Evolutionary conservation across 92 coral and sea anemone species (phyloP), one percentile per base, ranked within the genome.

Genomic region (Bergia sp.): DNA sequence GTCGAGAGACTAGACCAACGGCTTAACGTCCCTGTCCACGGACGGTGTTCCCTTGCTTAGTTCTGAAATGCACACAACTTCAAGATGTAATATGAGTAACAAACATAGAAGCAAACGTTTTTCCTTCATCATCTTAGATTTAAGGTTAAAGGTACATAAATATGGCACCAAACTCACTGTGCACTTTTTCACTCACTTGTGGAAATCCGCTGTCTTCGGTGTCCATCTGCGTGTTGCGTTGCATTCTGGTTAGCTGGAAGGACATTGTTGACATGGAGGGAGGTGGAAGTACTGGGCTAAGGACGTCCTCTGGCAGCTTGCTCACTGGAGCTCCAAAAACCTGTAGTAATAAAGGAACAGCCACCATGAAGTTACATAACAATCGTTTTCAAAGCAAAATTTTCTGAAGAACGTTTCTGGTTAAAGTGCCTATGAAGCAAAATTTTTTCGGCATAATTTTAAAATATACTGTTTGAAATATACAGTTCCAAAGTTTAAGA

Each of bases 241-340:
- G 95, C 55, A 90, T 90, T 61, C 93, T 94, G 38, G 96, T 93
- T 55, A 97, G 82, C 78, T 96, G 97, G 90, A 94, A 97, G 38
- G 97, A 79, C 23, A 97, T 84, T 71, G 96, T 89, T 58, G 98
- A 93, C 87, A 93, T 91, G 42, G 96, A 93, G 50, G 99, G 99
- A 1, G 87, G 87, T 29, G 97, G 98, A 6, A 94, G 87, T 41
- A 96, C 96, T 58, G 99, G 99, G 50, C 90, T 55, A 15, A 95
- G 93, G 61, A 95, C 93, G 72, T 97, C 99, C 88, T 92, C 95
- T 4, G 94, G 93, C 82, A 94, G 92, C 29, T 92, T 88, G 29
- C 89, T 86, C 77, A 76, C 82, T 79, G 94, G 95, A 7, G 97
- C 91, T 65, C 95, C 98, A 50, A 92, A 41, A 7, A 91, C 86